phyloP scores from a whole-genome alignment of 1,140 invertebrate genomes.

The Scaptomyza graminum region DNA sequence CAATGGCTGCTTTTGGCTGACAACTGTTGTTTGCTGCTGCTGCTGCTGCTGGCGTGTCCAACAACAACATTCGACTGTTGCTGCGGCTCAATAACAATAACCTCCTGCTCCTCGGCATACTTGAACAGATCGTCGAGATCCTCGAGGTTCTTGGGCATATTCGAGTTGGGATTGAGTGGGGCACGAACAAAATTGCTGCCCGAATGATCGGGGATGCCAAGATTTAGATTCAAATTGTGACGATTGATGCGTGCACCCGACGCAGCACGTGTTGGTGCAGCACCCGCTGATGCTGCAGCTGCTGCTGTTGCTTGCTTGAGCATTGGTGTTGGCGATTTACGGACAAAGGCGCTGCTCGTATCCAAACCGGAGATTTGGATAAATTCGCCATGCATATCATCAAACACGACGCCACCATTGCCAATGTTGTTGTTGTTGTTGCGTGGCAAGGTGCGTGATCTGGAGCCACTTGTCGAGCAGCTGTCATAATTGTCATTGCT shows the following conservation, averaged over 20 bases:
- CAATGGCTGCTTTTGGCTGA: constrained; percentile 88
- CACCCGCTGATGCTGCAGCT: background rate
- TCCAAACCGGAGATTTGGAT: constrained; percentile 85
- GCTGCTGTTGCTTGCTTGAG: constrained; percentile 54
- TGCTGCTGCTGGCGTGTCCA: constrained; percentile 58
- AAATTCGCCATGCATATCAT: constrained; percentile 73
- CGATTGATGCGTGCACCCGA: constrained; percentile 25
- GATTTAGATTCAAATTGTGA: constrained; percentile 77
- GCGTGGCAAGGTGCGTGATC: constrained; percentile 69
- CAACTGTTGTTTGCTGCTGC: constrained; percentile 84
- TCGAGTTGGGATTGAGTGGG: constrained; percentile 80
- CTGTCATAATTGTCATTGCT: constrained; percentile 69
- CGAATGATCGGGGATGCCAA: constrained; percentile 81
- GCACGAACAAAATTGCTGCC: constrained; percentile 80
- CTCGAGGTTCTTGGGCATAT: constrained; percentile 86
- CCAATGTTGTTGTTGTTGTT: constrained; percentile 80
- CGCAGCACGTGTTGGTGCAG: background rate
- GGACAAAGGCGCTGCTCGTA: constrained; percentile 85
- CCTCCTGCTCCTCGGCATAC: constrained; percentile 87
- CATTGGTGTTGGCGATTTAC: constrained; percentile 86
- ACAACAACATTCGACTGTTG: constrained; percentile 10
- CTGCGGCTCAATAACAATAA: constrained; percentile 83
- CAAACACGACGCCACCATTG: constrained; percentile 81
- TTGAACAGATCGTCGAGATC: constrained; percentile 89
- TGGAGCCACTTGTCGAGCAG: constrained; percentile 44